These are phyloP conservation scores for Apotomis capreana DNA, from an alignment of 2,888 invertebrate genomes.

Conservation along the genomic window DNA sequence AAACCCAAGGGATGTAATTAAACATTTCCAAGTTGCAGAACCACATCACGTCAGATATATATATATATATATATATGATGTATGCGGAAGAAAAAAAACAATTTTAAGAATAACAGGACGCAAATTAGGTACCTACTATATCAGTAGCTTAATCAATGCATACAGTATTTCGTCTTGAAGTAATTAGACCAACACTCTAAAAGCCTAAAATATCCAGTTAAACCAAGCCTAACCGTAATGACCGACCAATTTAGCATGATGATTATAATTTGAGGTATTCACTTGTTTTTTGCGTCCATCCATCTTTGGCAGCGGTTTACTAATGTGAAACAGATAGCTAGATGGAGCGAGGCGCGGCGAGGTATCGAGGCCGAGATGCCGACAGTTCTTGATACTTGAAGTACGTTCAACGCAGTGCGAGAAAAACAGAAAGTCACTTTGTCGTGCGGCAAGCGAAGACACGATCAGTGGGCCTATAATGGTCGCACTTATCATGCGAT, in stretches of 20 bases:
- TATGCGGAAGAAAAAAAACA: too few species aligned
- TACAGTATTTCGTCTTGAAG: neutral
- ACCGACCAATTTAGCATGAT: constrained; percentile 29
- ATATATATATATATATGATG: too few species aligned
- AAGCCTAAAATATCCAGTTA: constrained; percentile 25
- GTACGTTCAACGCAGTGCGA: neutral
- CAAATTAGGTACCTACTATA: neutral
- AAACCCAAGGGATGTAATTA: too few species aligned
- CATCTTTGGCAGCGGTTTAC: constrained; percentile 47
- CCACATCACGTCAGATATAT: too few species aligned
- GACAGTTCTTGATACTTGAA: constrained; percentile 59
- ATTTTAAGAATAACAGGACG: neutral
- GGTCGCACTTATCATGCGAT: too few species aligned
- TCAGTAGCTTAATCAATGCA: neutral
- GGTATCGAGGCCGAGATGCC: constrained; percentile 75
- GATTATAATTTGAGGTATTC: constrained; percentile 35
- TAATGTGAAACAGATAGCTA: constrained; percentile 63
- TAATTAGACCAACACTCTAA: neutral
- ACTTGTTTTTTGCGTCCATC: constrained; percentile 46
- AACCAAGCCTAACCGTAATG: constrained; percentile 31
- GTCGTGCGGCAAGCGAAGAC: too few species aligned
- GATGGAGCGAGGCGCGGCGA: constrained; percentile 67
- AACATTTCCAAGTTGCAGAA: too few species aligned
- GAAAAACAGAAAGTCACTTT: neutral
- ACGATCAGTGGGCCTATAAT: too few species aligned